Evolutionary conservation across 2,888 invertebrate species (phyloP), one percentile per base, ranked within the genome.

Genomic region (Dryobotodes eremita): DNA sequence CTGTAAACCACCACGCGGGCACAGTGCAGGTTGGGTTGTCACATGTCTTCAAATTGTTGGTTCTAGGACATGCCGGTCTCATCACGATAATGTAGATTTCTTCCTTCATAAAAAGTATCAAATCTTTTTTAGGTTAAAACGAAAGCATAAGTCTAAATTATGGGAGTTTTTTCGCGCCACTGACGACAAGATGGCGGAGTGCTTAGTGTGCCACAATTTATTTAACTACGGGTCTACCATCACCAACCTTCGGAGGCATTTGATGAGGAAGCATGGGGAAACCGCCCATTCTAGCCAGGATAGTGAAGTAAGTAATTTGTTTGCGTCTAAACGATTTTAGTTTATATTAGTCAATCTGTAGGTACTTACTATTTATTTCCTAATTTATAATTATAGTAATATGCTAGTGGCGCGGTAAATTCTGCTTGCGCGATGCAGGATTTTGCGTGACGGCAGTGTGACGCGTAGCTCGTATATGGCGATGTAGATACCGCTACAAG

Each of bases 81-180:
- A 10, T 42, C 42, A n/a, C 17, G 17, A n/a, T n/a, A 23, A 36
- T 23, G 23, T 4, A 36, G 31, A 7, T 62, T 20, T 31, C 20
- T 61, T 61, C 26, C 42, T 46, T 46, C 4, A 46, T 61, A 65
- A n/a, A 26, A 26, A 26, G 20, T 36, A 13, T 36, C 0, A 11
- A 13, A 46, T 36, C n/a, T 13, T 46, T 61, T 79, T 1, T 55
- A 77, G 68, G 2, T 15, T 59, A 1, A 71, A 71, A 36, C 31
- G 53, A 1, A 77, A 10, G 0, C 6, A 8, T 2, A 75, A 61
- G 3, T 82, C 82, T 0, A 11, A 11, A 1, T 0, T 65, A 0
- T 93, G 93, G 93, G 65, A 82, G 0, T 93, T 89, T 71, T 93
- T 91, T 88, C 88, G 89, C 42, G 71, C 77, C 8, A 61, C 90